Evolutionary conservation across 2,797 vertebrate genomes (phyloP).

Genomic region (Bucorvus abyssinicus): DNA sequence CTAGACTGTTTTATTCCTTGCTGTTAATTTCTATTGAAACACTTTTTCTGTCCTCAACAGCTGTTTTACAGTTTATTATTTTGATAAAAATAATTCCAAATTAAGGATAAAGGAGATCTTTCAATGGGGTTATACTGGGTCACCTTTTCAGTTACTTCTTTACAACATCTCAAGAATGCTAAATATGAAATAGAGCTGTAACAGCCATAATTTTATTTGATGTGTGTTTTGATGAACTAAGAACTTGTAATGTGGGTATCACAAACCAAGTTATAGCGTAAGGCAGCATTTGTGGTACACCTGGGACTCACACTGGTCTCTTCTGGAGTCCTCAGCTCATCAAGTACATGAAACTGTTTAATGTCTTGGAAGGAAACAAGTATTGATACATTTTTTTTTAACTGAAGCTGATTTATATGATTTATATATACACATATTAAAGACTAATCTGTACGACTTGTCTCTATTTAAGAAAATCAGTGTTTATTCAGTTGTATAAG

Average conservation of each 20-base stretch:
- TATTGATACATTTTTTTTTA: neutral
- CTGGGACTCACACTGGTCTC: neutral
- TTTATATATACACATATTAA: neutral
- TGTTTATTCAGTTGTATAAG: neutral
- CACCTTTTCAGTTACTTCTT: neutral
- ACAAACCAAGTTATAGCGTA: neutral
- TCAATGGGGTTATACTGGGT: neutral
- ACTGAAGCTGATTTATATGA: neutral
- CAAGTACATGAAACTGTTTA: neutral
- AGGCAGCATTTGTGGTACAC: neutral
- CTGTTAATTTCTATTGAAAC: neutral
- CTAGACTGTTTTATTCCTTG: neutral
- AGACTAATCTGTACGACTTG: neutral
- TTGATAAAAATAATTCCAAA: neutral
- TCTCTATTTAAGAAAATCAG: neutral
- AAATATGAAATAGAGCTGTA: neutral
- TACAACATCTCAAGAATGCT: neutral
- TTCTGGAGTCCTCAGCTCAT: neutral
- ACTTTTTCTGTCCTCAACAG: neutral
- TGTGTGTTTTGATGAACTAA: neutral
- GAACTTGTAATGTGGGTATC: neutral
- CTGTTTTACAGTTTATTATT: neutral
- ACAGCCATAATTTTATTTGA: neutral
- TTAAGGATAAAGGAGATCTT: neutral
- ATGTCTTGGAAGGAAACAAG: neutral